phyloP scores from a whole-genome alignment of 2,113 vertebrate species.

The Brachyhypopomus occidentalis region DNA sequence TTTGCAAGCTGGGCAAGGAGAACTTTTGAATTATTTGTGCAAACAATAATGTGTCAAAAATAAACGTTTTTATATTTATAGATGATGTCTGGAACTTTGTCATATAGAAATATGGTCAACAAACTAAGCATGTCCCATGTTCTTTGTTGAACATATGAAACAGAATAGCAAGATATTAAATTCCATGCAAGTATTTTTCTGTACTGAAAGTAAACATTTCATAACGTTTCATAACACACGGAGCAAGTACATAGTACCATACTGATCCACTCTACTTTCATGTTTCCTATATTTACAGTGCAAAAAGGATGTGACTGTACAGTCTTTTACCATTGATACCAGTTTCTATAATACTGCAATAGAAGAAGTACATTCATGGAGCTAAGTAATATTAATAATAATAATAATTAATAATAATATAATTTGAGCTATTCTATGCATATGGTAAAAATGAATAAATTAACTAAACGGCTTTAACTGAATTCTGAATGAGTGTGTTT shows the following conservation, averaged over 20 bases:
- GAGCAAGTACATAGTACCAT: constrained; percentile 22
- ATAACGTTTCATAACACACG: constrained; percentile 11
- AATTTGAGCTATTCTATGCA: no score
- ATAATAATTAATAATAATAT: no score
- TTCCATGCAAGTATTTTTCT: constrained; percentile 32
- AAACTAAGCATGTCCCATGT: not conserved
- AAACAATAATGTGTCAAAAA: constrained; percentile 6
- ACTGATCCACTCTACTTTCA: constrained; percentile 4
- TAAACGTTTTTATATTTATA: not conserved
- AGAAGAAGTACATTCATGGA: constrained; percentile 11
- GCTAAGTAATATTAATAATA: not conserved
- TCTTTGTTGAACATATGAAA: constrained; percentile 15
- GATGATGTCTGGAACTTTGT: not conserved
- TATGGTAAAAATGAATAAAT: no score
- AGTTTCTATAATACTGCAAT: constrained; percentile 9
- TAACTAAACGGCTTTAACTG: no score
- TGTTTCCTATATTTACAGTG: constrained; percentile 36
- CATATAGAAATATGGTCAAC: not conserved
- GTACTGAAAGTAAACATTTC: constrained; percentile 4
- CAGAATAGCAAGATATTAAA: constrained; percentile 5
- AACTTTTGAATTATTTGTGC: constrained; percentile 3
- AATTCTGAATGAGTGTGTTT: no score
- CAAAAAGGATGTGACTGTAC: not conserved
- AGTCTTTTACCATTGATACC: constrained; percentile 1
- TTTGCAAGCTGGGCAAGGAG: not conserved